These are phyloP conservation scores for Sycobia sp. DNA, from an alignment of 1,140 invertebrate species.

Conservation along the genomic window DNA sequence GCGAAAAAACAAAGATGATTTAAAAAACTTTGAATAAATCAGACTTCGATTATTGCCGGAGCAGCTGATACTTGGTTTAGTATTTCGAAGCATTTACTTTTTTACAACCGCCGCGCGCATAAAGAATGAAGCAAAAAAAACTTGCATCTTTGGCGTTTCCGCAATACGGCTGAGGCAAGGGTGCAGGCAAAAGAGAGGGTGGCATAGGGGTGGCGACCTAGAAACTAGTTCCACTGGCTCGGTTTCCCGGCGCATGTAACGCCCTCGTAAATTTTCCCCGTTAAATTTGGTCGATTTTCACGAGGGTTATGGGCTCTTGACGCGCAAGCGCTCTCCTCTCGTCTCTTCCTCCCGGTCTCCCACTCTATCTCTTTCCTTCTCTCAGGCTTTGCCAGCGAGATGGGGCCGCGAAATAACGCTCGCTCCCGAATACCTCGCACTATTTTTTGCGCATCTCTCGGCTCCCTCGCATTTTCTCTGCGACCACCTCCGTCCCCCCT, in stretches of 20 bases:
- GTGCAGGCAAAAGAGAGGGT: not conserved
- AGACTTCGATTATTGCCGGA: not conserved
- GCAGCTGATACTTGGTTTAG: not conserved
- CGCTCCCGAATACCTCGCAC: not conserved
- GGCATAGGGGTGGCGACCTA: not conserved
- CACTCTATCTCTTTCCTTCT: no score
- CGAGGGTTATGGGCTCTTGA: not conserved
- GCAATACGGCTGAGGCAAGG: not conserved
- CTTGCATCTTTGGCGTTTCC: not conserved
- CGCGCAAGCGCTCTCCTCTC: no score
- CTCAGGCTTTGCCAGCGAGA: no score
- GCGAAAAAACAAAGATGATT: no score
- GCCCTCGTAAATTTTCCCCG: slow-evolving; percentile 16
- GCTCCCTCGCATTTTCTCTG: no score
- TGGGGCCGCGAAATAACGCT: slow-evolving; percentile 3
- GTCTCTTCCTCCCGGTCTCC: no score
- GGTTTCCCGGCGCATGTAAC: slow-evolving; percentile 11
- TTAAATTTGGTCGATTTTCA: slow-evolving; percentile 19
- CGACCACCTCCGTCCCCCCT: no score
- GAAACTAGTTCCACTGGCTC: slow-evolving; percentile 1
- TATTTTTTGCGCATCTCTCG: not conserved
- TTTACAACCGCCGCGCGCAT: not conserved
- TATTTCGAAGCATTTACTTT: not conserved
- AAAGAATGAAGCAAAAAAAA: not conserved
- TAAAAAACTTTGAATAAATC: no score